Percentiles rank a stretch among this genome's conserved stretches.
Conservation (phyloP, 2,797 vertebrate species). For the Tachyglossus aculeatus region DNA sequence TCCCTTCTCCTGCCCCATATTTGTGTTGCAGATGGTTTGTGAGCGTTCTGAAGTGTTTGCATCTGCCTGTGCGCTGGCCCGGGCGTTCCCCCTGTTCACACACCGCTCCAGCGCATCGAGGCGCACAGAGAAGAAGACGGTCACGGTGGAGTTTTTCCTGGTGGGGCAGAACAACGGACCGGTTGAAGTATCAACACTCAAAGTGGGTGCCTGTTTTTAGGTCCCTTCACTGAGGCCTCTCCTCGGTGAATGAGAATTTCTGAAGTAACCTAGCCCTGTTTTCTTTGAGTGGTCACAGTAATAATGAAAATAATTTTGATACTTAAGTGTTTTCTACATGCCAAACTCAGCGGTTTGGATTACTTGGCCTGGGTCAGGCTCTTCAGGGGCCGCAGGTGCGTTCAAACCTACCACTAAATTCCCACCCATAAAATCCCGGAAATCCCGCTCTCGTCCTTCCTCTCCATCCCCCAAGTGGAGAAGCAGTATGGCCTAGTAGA, state of each 20-base stretch:
- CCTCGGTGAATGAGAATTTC: too few relatives aligned
- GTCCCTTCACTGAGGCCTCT: neutral
- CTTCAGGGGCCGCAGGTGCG: too few relatives aligned
- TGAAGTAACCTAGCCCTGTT: fast-evolving
- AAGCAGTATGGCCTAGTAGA: too few relatives aligned
- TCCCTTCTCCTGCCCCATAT: neutral
- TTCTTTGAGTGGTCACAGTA: fast-evolving
- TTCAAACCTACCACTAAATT: too few relatives aligned
- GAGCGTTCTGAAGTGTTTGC: constrained; percentile 91
- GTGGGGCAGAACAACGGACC: constrained; percentile 85
- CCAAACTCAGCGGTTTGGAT: too few relatives aligned
- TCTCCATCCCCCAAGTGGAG: too few relatives aligned
- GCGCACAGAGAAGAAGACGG: constrained; percentile 85
- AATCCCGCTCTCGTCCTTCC: too few relatives aligned
- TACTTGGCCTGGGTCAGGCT: too few relatives aligned
- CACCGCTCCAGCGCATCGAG: constrained; percentile 85
- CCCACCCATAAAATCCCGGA: too few relatives aligned
- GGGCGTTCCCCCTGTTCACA: constrained; percentile 92
- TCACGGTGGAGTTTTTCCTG: constrained; percentile 88
- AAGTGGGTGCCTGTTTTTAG: constrained; percentile 73
- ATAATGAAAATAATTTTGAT: fast-evolving
- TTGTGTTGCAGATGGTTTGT: constrained; percentile 87
- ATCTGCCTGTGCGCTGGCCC: constrained; percentile 90
- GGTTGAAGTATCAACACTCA: constrained; percentile 81
- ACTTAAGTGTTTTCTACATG: fast-evolving